Percentiles rank a stretch among this genome's conserved stretches.
Evolutionary conservation across 2,888 invertebrate species (phyloP).

Genomic region (Prosopocoilus inquinatus): DNA sequence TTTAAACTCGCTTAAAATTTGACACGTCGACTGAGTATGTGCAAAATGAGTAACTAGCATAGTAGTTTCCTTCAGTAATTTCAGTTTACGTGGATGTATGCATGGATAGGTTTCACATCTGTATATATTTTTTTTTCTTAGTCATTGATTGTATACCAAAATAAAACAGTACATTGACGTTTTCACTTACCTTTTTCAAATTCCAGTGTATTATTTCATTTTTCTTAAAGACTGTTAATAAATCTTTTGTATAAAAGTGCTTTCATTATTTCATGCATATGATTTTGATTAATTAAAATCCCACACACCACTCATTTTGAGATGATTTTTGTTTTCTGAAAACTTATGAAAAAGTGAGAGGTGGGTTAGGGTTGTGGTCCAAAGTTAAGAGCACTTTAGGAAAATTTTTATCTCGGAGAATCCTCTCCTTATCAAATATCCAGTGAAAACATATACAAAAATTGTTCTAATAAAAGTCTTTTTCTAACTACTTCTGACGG

Average conservation of each 20-base stretch:
- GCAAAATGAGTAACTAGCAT: conserved; percentile 16
- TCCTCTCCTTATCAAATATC: too few species aligned
- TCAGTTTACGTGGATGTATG: conserved; percentile 4
- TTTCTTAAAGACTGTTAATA: conserved; percentile 31
- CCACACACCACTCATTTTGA: too few species aligned
- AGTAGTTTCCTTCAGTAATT: conserved; percentile 9
- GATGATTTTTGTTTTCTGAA: too few species aligned
- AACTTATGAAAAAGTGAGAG: too few species aligned
- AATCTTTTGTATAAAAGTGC: conserved; percentile 26
- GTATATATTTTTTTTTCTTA: conserved; percentile 16
- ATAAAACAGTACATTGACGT: conserved; percentile 19
- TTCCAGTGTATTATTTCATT: conserved; percentile 24
- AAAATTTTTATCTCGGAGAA: too few species aligned
- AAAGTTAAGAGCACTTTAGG: too few species aligned
- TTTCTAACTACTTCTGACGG: too few species aligned
- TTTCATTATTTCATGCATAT: too few species aligned
- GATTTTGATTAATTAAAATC: too few species aligned
- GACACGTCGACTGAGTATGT: conserved; percentile 15
- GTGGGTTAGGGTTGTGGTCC: too few species aligned
- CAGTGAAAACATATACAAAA: too few species aligned
- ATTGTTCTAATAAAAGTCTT: too few species aligned
- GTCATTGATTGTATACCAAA: conserved; percentile 14
- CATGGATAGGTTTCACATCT: conserved; percentile 13
- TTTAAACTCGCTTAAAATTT: conserved; percentile 17
- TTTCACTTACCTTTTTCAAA: conserved; percentile 21